phyloP scores from a whole-genome alignment of 2,797 vertebrate genomes.

The Octomys mimax region DNA sequence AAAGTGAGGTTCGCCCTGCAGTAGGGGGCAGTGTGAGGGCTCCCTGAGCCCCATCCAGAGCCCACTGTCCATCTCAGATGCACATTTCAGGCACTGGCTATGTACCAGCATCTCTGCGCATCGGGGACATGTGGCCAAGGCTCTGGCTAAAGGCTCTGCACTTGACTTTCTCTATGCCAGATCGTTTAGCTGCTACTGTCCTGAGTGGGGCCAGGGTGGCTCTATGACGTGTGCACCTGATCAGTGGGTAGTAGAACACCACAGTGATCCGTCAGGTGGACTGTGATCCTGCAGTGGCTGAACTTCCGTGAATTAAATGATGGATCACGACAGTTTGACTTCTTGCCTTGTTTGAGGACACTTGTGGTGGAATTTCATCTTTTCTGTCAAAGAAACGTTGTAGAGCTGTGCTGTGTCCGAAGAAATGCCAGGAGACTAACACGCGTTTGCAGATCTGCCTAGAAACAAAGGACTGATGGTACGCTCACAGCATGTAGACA shows the following conservation, averaged over 20 bases:
- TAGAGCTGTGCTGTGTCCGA: not conserved
- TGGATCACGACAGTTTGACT: conserved; percentile 13
- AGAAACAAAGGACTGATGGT: not conserved
- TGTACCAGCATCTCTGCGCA: not conserved
- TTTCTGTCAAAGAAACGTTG: conserved; percentile 29
- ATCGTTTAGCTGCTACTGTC: not conserved
- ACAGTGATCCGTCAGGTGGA: conserved; percentile 16
- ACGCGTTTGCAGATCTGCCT: not conserved
- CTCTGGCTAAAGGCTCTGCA: not conserved
- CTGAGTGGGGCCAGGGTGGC: not conserved
- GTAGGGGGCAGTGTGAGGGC: rapidly evolving
- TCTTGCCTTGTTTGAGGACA: not conserved
- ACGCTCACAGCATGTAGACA: not conserved
- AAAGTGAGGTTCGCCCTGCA: not conserved
- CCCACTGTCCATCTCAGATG: not conserved
- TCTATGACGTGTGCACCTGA: conserved; percentile 9
- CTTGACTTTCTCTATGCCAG: conserved; percentile 44
- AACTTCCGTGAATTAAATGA: conserved; percentile 1
- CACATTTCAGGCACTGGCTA: not conserved
- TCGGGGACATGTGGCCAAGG: not conserved
- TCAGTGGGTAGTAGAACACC: not conserved
- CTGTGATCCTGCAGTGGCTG: not conserved
- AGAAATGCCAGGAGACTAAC: not conserved
- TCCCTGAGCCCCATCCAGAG: not conserved
- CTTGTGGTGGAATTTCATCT: not conserved